Evolutionary conservation across 2,888 invertebrate species (phyloP), one percentile per base, ranked within the genome.

Genomic region (Tachina fera): DNA sequence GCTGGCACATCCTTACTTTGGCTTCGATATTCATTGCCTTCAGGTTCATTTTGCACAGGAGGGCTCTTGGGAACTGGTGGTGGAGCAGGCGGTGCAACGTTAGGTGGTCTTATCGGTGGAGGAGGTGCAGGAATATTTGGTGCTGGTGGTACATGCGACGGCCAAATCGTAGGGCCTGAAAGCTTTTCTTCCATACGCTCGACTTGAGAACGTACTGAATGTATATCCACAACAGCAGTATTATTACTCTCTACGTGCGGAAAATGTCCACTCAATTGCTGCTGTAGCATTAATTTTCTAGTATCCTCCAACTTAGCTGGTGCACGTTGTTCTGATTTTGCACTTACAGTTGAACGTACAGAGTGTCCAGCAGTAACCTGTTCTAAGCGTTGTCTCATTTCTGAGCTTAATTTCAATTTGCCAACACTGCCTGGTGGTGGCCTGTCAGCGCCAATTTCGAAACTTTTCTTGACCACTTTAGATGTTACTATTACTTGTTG

Each of bases 361-460:
- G 97, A 97, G 91, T 97, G 97, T 89, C 96, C 97, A 0, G 97
- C 96, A 0, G 97, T 98, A 0, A 98, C 97, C 91, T 96, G 95
- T 91, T 98, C 98, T 83, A 98, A 92, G 87, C 98, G 94, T 90
- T 97, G 96, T 14, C 97, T 95, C 98, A 98, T 98, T 93, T 98
- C 98, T 0, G 97, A 96, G 90, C 97, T 97, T 10, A 98, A 94
- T 89, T 97, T 97, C 1, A 98, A 92, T 91, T 98, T 98, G 0
- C 98, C 98, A 6, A 98, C 96, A 90, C 97, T 97, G 3, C 97
- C 97, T 0, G 97, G 97, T 0, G 96, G 95, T 0, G 97, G 97
- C 56, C 97, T 94, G 81, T 96, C 95, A 0, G 96, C 96, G 0
- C 97, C 97, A 31, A 97, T 96, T 91, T 97, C 97, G 89, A 97